A percentile compares a stretch with the other conserved stretches of the same genome.
phyloP scores from a whole-genome alignment of 2,113 vertebrate species.

The Pholis gunnellus region DNA sequence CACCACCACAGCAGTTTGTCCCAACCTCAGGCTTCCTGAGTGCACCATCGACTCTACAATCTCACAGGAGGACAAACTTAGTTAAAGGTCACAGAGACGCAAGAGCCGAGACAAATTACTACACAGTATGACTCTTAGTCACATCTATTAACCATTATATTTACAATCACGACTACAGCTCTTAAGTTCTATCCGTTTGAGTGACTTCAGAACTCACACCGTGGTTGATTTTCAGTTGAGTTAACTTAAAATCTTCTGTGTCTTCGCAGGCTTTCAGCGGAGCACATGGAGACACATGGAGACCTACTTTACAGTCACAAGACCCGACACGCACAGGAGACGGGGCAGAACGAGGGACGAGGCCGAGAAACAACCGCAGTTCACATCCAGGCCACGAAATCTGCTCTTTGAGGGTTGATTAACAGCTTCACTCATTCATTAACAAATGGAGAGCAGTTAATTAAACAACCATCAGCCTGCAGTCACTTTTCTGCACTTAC shows the following conservation, averaged over 20 bases:
- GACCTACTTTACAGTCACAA: constrained; percentile 76
- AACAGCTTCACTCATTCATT: constrained; percentile 29
- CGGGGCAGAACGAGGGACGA: background rate
- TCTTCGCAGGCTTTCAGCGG: constrained; percentile 28
- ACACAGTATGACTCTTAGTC: background rate
- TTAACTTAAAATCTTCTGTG: constrained; percentile 4
- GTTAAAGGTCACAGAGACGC: background rate
- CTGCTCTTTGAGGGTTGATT: constrained; percentile 25
- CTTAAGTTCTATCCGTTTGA: background rate
- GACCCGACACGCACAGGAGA: constrained; percentile 30
- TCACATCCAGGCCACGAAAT: background rate
- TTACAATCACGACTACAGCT: background rate
- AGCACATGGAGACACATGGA: constrained; percentile 71
- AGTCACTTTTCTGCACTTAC: background rate
- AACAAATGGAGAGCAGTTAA: background rate
- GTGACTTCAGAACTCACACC: background rate
- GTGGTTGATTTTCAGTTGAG: constrained; percentile 2
- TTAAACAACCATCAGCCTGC: constrained; percentile 13
- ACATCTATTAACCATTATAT: background rate
- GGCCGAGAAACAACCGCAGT: background rate
- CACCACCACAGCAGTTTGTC: background rate
- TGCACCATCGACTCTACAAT: background rate
- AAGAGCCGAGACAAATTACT: background rate
- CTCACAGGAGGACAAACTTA: background rate
- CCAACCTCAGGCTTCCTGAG: background rate